Evolutionary conservation across 2,797 vertebrate species (phyloP).

Genomic region (Spinus olivaceus): DNA sequence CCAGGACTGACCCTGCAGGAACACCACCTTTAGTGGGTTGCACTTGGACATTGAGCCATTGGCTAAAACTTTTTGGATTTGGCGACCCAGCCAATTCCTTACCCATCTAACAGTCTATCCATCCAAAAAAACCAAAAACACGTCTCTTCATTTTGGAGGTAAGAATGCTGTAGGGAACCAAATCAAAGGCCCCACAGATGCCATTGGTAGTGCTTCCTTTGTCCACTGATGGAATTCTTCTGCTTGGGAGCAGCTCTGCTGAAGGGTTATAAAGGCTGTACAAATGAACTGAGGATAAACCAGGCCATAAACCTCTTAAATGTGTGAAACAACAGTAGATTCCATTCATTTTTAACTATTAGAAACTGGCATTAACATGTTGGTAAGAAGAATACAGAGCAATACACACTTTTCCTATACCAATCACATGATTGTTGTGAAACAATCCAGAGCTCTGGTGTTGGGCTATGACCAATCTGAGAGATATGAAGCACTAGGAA

Average conservation of each 20-base stretch:
- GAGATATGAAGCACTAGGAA: background rate
- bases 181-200: background rate
- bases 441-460: background rate
- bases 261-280: background rate
- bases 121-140: background rate
- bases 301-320: background rate
- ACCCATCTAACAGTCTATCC: background rate
- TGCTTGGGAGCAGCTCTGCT: background rate
- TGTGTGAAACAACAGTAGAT: background rate
- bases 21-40: background rate
- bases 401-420: background rate
- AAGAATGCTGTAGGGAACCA: fast-evolving
- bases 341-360: background rate
- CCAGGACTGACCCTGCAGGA: background rate
- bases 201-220: background rate
- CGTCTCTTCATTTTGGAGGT: background rate
- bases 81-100: background rate
- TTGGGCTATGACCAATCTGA: background rate
- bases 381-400: background rate
- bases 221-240: background rate
- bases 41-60: background rate
- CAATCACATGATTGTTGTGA: background rate
- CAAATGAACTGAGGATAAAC: background rate
- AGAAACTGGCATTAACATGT: background rate
- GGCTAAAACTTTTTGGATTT: background rate